phyloP scores from a whole-genome alignment of 2,888 invertebrate genomes.

The Omphaloscelis lunosa region DNA sequence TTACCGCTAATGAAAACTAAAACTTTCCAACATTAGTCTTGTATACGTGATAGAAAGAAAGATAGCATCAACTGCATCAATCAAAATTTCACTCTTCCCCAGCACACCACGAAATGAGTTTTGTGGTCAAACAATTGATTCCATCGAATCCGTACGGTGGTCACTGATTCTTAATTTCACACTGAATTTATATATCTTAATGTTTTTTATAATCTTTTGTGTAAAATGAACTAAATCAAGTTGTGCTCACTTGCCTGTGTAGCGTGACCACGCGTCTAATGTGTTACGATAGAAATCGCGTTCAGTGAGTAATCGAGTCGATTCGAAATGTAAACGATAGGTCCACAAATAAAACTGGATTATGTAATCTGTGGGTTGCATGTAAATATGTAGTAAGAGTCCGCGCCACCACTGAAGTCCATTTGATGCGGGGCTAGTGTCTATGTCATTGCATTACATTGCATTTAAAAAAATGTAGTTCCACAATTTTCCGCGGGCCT shows the following conservation, averaged over 20 bases:
- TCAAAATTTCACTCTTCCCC: slow-evolving; percentile 81
- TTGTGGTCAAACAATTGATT: slow-evolving; percentile 88
- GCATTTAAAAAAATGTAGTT: too few relatives aligned
- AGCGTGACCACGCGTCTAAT: slow-evolving; percentile 63
- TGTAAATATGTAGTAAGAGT: slow-evolving; percentile 43
- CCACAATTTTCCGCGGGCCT: too few relatives aligned
- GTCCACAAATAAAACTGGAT: slow-evolving; percentile 42
- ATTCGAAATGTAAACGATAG: slow-evolving; percentile 58
- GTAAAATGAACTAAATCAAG: slow-evolving; percentile 71
- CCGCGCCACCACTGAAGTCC: too few relatives aligned
- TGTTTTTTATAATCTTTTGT: slow-evolving; percentile 67
- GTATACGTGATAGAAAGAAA: slow-evolving; percentile 68
- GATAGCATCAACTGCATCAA: slow-evolving; percentile 70
- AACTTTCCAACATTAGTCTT: slow-evolving; percentile 66
- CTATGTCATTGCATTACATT: too few relatives aligned
- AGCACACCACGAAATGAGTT: slow-evolving; percentile 85
- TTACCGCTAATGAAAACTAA: slow-evolving; percentile 56
- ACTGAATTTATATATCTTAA: slow-evolving; percentile 79
- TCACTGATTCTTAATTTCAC: slow-evolving; percentile 86
- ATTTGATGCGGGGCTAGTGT: too few relatives aligned
- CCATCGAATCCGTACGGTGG: slow-evolving; percentile 72
- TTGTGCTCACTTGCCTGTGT: slow-evolving; percentile 69
- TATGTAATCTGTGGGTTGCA: slow-evolving; percentile 46
- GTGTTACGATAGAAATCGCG: slow-evolving; percentile 58
- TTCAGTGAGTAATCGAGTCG: slow-evolving; percentile 53